phyloP scores from a whole-genome alignment of 2,888 invertebrate genomes.

The Holacanthella duospinosa region DNA sequence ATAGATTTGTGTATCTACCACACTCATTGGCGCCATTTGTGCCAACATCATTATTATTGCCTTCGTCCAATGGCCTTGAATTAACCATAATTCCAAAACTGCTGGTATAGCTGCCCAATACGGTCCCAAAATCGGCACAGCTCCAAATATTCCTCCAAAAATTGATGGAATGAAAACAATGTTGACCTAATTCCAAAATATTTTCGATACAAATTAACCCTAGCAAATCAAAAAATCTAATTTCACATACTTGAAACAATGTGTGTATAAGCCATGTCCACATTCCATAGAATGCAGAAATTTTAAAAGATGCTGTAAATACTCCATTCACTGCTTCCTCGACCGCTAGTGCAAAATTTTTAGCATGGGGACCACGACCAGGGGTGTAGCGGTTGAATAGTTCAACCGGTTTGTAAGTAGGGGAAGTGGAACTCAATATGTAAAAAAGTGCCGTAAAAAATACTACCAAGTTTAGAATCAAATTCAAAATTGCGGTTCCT shows the following conservation, averaged over 20 bases:
- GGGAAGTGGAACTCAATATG: slow-evolving; percentile 72
- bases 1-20: slow-evolving; percentile 92
- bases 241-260: slow-evolving; percentile 64
- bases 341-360: slow-evolving; percentile 64
- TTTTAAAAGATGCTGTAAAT: slow-evolving; percentile 89
- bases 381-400: slow-evolving; percentile 49
- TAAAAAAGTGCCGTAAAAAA: slow-evolving; percentile 96
- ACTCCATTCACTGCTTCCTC: slow-evolving; percentile 87
- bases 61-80: slow-evolving; percentile 69
- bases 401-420: slow-evolving; percentile 86
- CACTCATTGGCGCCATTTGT: slow-evolving; percentile 79
- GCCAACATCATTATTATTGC: slow-evolving; percentile 69
- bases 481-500: slow-evolving; percentile 79
- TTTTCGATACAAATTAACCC: background rate
- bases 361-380: slow-evolving; percentile 23
- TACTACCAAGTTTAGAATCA: slow-evolving; percentile 77
- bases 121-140: slow-evolving; percentile 89
- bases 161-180: slow-evolving; percentile 92
- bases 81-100: slow-evolving; percentile 86
- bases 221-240: no score
- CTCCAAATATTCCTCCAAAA: slow-evolving; percentile 82
- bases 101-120: slow-evolving; percentile 93
- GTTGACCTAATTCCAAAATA: no score
- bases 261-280: slow-evolving; percentile 98
- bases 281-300: slow-evolving; percentile 91